Evolutionary conservation across 2,888 invertebrate species (phyloP), one percentile per base, ranked within the genome.

Genomic region (Eristalis arbustorum): DNA sequence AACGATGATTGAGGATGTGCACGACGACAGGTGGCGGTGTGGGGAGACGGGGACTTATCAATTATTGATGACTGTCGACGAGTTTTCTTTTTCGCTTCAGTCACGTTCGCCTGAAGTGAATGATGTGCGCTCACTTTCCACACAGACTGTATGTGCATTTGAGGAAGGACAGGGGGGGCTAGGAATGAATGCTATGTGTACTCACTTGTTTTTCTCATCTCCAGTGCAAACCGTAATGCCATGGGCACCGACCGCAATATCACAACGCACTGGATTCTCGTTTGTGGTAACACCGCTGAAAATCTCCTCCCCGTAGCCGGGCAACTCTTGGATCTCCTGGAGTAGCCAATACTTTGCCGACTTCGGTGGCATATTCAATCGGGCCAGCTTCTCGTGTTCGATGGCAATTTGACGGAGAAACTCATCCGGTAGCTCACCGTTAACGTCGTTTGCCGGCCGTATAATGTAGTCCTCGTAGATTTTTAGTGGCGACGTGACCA

Each of bases 301-400:
- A 88, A 96, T 93, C 91, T 97, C 97, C 91, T 97, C 96, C 0
- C 97, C 97, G 92, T 97, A 98, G 40, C 96, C 96, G 89, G 96
- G 96, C 89, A 97, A 92, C 88, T 95, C 95, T 6, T 97, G 96
- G 75, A 96, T 96, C 92, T 96, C 96, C 91, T 97, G 96, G 66
- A 98, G 93, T 57, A 98, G 92, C 94, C 96, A 96, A 93, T 98
- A 98, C 90, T 97, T 96, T 2, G 97, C 97, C 57, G 96, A 95
- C n/a, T 95, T 95, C 10, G 95, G 93, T 82, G 95, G 95, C 95
- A 96, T 96, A 14, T 95, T 90, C 57, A 92, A 78, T 77, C 90
- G 94, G 91, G 93, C 90, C 68, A 94, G 89, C 75, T 92, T 92
- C 67, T 91, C 90, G 85, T 93, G 93, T 82, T 93, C 92, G 31